These are phyloP conservation scores for Cinclus cinclus DNA, from an alignment of 2,113 vertebrate genomes.

Conservation along the genomic window DNA sequence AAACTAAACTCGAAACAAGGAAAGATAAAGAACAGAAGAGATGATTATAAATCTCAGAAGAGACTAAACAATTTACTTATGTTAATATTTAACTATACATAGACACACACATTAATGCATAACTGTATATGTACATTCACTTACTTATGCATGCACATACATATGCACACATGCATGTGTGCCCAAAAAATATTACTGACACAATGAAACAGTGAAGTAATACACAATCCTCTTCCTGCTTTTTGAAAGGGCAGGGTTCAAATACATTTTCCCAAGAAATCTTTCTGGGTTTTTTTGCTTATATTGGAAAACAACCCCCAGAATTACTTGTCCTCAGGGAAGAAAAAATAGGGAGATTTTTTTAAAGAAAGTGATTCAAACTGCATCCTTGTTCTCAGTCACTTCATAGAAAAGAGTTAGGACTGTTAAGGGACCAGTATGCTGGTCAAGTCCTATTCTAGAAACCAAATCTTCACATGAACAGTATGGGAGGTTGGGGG, in stretches of 20 bases:
- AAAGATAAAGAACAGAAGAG: neutral
- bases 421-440: neutral
- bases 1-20: neutral
- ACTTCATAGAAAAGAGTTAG: neutral
- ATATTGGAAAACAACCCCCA: neutral
- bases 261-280: neutral
- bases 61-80: neutral
- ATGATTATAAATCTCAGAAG: neutral
- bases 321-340: neutral
- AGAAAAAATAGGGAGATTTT: neutral
- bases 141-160: neutral
- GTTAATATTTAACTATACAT: neutral
- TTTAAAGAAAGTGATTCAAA: neutral
- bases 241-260: neutral
- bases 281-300: neutral
- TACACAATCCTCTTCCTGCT: neutral
- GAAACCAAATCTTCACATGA: neutral
- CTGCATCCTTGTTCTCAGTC: neutral
- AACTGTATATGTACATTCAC: neutral
- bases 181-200: neutral
- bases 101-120: neutral
- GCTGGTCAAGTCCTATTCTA: neutral
- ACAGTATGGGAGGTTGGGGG: neutral
- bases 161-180: fast-evolving
- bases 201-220: neutral